These are phyloP conservation scores for Ophioderma brevispina DNA, from an alignment of 35 echinoderm and acorn worm genomes.

Conservation along the genomic window DNA sequence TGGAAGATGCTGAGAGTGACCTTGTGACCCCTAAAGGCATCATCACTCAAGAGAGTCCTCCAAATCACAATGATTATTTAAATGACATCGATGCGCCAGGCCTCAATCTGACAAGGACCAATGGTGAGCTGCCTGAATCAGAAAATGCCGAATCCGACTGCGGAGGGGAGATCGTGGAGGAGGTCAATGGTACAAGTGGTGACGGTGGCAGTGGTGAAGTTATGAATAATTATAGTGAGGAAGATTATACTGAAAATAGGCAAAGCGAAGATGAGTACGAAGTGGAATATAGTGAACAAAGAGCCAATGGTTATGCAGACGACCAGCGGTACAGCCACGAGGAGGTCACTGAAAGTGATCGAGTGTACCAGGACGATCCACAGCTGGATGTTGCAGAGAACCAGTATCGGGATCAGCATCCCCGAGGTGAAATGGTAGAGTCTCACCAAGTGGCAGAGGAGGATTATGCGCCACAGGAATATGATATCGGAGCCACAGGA, in stretches of 20 bases:
- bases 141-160: slow-evolving; percentile 64
- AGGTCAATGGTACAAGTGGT: slow-evolving; percentile 23
- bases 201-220: slow-evolving; percentile 20
- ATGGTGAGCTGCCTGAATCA: slow-evolving; percentile 88
- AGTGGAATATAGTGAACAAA: slow-evolving; percentile 24
- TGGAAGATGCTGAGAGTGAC: slow-evolving; percentile 91
- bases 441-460: slow-evolving; percentile 32
- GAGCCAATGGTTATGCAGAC: slow-evolving; percentile 9
- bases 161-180: slow-evolving; percentile 39
- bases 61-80: too few species aligned
- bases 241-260: slow-evolving; percentile 30
- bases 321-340: slow-evolving; percentile 48
- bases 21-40: slow-evolving; percentile 49
- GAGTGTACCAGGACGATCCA: slow-evolving; percentile 43
- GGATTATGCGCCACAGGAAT: slow-evolving; percentile 9
- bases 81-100: slow-evolving; percentile 48
- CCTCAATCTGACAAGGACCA: slow-evolving; percentile 25
- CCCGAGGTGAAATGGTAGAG: slow-evolving; percentile 47
- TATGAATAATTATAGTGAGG: slow-evolving; percentile 29
- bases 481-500: background rate
- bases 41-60: background rate
- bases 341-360: slow-evolving; percentile 59
- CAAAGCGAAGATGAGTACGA: slow-evolving; percentile 41
- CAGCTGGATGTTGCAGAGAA: slow-evolving; percentile 11
- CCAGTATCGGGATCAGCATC: slow-evolving; percentile 52